Conservation (phyloP, 2,797 vertebrate genomes). For the Masticophis lateralis region DNA sequence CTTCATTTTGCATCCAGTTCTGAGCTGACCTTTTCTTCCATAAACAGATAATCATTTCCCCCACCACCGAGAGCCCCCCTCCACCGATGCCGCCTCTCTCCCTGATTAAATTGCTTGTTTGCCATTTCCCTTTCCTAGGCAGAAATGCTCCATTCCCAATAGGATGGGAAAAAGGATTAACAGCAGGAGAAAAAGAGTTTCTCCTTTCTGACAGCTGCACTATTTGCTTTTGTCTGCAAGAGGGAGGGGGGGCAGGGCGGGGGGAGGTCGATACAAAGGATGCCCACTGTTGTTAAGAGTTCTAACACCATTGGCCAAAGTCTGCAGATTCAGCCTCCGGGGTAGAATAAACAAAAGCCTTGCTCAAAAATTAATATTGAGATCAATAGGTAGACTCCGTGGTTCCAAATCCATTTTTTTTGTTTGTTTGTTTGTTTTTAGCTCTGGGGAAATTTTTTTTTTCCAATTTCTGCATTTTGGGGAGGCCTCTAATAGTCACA, state of each 20-base stretch:
- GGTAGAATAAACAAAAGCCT: not conserved
- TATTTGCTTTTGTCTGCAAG: not conserved
- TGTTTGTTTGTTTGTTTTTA: not conserved
- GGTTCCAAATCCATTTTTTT: not conserved
- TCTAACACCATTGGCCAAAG: not conserved
- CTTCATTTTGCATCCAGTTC: not conserved
- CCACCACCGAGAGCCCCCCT: not conserved
- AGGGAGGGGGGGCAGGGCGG: fast-evolving
- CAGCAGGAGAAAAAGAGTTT: not conserved
- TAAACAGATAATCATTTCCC: not conserved
- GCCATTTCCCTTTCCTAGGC: not conserved
- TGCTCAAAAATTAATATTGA: not conserved
- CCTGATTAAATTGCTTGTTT: not conserved
- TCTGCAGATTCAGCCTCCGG: not conserved
- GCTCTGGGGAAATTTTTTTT: not conserved
- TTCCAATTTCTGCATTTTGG: not conserved
- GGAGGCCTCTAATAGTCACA: not conserved
- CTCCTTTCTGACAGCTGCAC: not conserved
- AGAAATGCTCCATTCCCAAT: not conserved
- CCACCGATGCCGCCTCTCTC: not conserved
- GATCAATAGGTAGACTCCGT: not conserved
- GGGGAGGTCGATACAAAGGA: not conserved
- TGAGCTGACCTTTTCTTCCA: not conserved
- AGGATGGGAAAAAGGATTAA: not conserved
- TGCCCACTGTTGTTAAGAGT: not conserved